Evolutionary conservation across 2,888 invertebrate genomes (phyloP), one percentile per base, ranked within the genome.

Genomic region (Emmelina monodactyla): DNA sequence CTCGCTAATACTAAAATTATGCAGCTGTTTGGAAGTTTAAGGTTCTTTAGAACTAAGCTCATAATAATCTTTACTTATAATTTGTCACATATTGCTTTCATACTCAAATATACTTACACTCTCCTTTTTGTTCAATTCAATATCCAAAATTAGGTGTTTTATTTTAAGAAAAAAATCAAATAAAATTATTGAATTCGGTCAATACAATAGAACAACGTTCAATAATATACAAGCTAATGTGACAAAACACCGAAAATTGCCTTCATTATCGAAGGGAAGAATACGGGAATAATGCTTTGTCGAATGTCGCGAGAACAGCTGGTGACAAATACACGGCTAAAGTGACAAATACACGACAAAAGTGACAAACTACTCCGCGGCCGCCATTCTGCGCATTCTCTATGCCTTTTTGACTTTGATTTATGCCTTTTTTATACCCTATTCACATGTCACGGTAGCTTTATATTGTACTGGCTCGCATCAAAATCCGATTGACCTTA

Each of bases 331-430:
- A 56, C 64, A 62, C 69, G 69, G 9, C 19, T 9, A 19, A 19
- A n/a, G n/a, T n/a, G n/a, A n/a, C n/a, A n/a, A n/a, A n/a, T n/a
- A n/a, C n/a, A n/a, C n/a, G n/a, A n/a, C n/a, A n/a, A n/a, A n/a
- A n/a, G n/a, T n/a, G n/a, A n/a, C 25, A 25, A 25, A 25, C n/a
- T 25, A 25, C 25, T 25, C 67, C 70, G 59, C 67, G 68, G 56
- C 60, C 47, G 59, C n/a, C n/a, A 25, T 61, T 66, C 59, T 59
- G 53, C 55, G 63, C 62, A 73, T 80, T 81, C 72, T 72, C 69
- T 73, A 71, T 75, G 79, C 80, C 79, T 78, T 79, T 80, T 81
- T 79, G 80, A 81, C 80, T 81, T 80, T 81, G 80, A 81, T 80
- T 80, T 81, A 81, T 80, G 64, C 50, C 47, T 70, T 80, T 80